Evolutionary conservation across 2,113 vertebrate species (phyloP).

Genomic region (Notechis scutatus): DNA sequence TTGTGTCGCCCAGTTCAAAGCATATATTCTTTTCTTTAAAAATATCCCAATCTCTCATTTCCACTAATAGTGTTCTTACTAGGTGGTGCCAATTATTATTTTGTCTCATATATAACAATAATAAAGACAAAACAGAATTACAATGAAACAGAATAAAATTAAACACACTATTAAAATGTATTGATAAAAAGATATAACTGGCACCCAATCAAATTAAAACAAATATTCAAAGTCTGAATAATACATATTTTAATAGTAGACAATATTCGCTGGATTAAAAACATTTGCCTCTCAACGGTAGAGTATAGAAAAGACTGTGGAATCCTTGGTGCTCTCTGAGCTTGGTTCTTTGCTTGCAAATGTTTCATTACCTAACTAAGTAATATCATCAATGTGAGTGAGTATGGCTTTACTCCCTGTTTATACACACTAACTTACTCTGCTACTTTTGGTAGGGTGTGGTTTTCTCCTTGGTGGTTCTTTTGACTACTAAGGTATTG

Average conservation of each 20-base stretch:
- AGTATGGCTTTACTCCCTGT: neutral
- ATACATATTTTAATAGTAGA: neutral
- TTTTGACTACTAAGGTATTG: neutral
- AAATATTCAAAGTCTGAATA: neutral
- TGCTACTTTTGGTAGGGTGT: neutral
- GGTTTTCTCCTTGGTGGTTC: neutral
- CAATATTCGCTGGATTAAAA: neutral
- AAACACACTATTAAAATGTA: neutral
- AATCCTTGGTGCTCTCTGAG: neutral
- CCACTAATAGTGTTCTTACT: neutral
- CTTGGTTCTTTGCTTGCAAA: neutral
- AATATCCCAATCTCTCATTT: neutral
- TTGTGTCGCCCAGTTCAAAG: neutral
- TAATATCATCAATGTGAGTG: neutral
- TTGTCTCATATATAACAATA: neutral
- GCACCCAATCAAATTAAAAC: neutral
- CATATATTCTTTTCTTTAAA: neutral
- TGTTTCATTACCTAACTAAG: neutral
- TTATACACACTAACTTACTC: neutral
- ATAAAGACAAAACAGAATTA: neutral
- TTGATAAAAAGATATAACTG: neutral
- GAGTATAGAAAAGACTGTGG: neutral
- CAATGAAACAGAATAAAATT: neutral
- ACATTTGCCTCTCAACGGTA: neutral
- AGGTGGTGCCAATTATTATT: neutral